A percentile compares a stretch with the other conserved stretches of the same genome.
phyloP scores from a whole-genome alignment of 2,797 vertebrate species.

The Avahi laniger region DNA sequence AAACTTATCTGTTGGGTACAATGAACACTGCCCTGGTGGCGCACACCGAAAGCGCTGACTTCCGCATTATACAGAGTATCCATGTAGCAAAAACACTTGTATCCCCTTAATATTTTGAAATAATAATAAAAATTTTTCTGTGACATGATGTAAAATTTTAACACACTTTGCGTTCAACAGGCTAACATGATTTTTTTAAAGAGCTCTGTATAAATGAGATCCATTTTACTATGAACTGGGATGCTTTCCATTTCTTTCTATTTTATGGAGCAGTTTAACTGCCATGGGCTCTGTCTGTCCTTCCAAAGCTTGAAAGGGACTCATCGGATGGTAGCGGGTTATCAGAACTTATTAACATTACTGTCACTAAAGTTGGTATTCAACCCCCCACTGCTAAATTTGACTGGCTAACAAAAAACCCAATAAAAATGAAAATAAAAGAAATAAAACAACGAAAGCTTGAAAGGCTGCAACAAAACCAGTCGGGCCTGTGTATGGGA shows the following conservation, averaged over 20 bases:
- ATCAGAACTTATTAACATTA: no score
- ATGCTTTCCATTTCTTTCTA: not conserved
- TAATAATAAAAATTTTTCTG: not conserved
- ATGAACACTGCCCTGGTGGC: no score
- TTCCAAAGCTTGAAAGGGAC: not conserved
- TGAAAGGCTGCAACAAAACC: not conserved
- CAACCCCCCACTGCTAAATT: no score
- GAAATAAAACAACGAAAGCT: not conserved
- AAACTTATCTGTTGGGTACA: no score
- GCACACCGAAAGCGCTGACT: no score
- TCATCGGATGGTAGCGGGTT: no score
- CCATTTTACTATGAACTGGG: not conserved
- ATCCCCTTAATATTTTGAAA: no score
- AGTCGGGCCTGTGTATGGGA: not conserved
- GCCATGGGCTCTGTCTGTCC: not conserved
- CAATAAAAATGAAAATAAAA: no score
- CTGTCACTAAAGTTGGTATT: no score
- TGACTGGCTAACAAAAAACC: no score
- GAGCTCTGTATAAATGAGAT: not conserved
- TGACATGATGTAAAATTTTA: not conserved
- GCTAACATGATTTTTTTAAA: not conserved
- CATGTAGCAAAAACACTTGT: no score
- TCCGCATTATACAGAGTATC: no score
- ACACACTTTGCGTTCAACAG: not conserved
- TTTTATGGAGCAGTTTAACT: conserved; percentile 11